phyloP scores from a whole-genome alignment of 2,113 vertebrate species.

The Takifugu bimaculatus region DNA sequence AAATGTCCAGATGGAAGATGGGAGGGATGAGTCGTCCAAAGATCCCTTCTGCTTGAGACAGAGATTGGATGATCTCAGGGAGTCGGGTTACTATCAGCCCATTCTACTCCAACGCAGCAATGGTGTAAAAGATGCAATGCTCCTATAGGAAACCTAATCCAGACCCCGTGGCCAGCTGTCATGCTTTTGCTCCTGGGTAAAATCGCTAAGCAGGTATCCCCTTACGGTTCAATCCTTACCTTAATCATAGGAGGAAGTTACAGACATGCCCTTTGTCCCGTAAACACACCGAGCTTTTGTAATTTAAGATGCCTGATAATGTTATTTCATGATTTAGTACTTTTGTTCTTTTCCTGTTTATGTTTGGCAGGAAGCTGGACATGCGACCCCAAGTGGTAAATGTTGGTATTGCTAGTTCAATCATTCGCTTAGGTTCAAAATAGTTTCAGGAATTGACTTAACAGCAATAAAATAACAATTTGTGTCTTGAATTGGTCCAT shows the following conservation, averaged over 20 bases:
- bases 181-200: conserved; percentile 61
- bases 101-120: conserved; percentile 61
- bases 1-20: conserved; percentile 73
- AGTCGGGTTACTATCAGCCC: conserved; percentile 72
- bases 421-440: neutral
- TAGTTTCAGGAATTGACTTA: neutral
- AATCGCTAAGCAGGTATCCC: conserved; percentile 68
- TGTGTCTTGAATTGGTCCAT: neutral
- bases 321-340: neutral
- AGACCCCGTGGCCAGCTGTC: conserved; percentile 71
- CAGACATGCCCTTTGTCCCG: conserved; percentile 3
- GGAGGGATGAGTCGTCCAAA: conserved; percentile 65
- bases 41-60: conserved; percentile 69
- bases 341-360: neutral
- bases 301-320: conserved; percentile 26
- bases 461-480: too few species aligned
- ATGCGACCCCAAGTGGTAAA: neutral
- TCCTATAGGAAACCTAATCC: conserved; percentile 73
- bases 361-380: neutral
- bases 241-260: conserved; percentile 52
- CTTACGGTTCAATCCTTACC: conserved; percentile 64
- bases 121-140: conserved; percentile 72
- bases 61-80: conserved; percentile 69
- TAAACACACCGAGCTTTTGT: conserved; percentile 10
- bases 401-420: neutral